A percentile compares a stretch with the other conserved stretches of the same genome.
phyloP scores from a whole-genome alignment of 2,113 vertebrate genomes.

The Podiceps cristatus region DNA sequence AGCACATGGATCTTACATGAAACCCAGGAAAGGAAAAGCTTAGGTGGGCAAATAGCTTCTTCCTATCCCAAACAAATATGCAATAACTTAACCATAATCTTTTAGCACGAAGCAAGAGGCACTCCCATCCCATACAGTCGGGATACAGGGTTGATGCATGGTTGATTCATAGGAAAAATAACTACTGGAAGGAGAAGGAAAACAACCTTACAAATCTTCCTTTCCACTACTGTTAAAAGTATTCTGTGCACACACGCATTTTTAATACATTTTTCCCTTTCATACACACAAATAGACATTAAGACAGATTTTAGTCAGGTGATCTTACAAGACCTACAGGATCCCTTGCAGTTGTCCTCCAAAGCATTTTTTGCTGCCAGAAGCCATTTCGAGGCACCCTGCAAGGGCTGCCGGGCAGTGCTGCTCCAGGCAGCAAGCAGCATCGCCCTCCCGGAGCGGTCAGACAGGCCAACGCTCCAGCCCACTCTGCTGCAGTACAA shows the following conservation, averaged over 20 bases:
- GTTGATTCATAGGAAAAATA: neutral
- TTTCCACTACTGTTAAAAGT: neutral
- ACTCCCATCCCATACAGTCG: neutral
- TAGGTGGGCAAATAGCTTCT: neutral
- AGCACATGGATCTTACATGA: neutral
- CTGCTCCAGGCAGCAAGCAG: neutral
- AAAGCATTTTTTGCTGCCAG: neutral
- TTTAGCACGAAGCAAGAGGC: neutral
- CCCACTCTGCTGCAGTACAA: neutral
- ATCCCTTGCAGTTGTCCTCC: neutral
- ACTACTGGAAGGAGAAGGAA: neutral
- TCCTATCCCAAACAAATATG: neutral
- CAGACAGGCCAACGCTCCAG: too few species aligned
- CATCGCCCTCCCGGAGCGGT: fast-evolving
- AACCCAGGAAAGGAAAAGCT: neutral
- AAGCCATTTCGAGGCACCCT: neutral
- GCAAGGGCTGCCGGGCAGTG: neutral
- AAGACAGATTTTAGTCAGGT: neutral
- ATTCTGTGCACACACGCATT: neutral
- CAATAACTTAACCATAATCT: neutral
- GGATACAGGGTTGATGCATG: neutral
- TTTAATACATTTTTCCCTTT: neutral
- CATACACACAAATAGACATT: neutral
- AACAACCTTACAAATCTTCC: neutral
- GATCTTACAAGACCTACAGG: neutral